Conservation (phyloP, 30 jellyfish, hydroid and myxozoan genomes). For the Morbakka virulenta region DNA sequence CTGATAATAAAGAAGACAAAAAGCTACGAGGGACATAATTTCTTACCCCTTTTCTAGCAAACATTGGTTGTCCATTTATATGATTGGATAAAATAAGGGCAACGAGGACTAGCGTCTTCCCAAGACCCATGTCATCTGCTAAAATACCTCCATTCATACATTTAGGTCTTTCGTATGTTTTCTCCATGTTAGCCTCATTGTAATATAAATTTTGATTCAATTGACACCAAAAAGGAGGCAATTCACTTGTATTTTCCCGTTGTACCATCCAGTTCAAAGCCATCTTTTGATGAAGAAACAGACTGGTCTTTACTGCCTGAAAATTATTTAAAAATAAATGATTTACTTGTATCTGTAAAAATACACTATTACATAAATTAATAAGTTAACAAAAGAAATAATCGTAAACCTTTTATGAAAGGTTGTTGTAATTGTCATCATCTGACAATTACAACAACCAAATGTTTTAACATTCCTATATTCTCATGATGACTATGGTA, state of each 20-base stretch:
- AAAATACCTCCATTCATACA: constrained; percentile 71
- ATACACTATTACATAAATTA: background rate
- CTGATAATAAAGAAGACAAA: too few species aligned
- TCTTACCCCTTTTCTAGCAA: constrained; percentile 36
- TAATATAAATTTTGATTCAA: background rate
- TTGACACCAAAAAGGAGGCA: constrained; percentile 70
- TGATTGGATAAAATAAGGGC: constrained; percentile 62
- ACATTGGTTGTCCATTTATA: constrained; percentile 58
- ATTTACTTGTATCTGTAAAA: too few species aligned
- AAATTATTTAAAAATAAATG: too few species aligned
- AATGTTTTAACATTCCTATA: too few species aligned
- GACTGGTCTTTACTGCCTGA: constrained; percentile 46
- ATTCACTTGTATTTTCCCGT: constrained; percentile 54
- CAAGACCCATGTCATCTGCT: constrained; percentile 89
- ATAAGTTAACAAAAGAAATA: background rate
- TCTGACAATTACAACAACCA: too few species aligned
- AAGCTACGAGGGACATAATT: too few species aligned
- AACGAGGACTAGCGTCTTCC: constrained; percentile 57
- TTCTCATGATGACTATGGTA: too few species aligned
- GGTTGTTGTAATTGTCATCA: too few species aligned
- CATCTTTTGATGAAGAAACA: constrained; percentile 62
- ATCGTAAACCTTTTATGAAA: too few species aligned
- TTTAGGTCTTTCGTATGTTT: constrained; percentile 30
- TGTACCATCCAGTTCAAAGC: constrained; percentile 70
- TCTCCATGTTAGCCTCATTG: constrained; percentile 44